These are phyloP conservation scores for Leptobrachium leishanense DNA, from an alignment of 2,113 vertebrate genomes.

Conservation along the genomic window DNA sequence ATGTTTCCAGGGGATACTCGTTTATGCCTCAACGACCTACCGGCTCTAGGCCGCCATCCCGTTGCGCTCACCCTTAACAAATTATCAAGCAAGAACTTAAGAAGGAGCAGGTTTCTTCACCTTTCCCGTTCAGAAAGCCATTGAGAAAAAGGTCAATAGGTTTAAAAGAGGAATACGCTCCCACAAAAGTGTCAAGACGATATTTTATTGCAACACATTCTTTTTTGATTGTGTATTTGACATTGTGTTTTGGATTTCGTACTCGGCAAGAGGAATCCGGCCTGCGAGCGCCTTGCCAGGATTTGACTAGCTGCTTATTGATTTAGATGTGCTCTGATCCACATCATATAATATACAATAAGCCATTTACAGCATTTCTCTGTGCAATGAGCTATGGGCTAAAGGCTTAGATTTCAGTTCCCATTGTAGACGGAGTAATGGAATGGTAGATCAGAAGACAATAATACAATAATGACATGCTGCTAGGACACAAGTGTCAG, in stretches of 20 bases:
- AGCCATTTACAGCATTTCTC: slow-evolving; percentile 67
- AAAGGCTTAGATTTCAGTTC: slow-evolving; percentile 65
- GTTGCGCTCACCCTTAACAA: slow-evolving; percentile 8
- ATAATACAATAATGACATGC: slow-evolving; percentile 77
- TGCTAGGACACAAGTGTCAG: slow-evolving; percentile 73
- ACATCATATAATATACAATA: slow-evolving; percentile 71
- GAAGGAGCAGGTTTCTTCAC: slow-evolving; percentile 6
- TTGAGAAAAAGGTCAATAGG: slow-evolving; percentile 43
- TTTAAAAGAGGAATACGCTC: slow-evolving; percentile 25
- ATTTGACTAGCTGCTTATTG: slow-evolving; percentile 65
- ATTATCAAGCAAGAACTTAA: slow-evolving; percentile 33
- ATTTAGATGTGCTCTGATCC: slow-evolving; percentile 62
- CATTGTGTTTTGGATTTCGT: slow-evolving; percentile 44
- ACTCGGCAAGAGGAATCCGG: slow-evolving; percentile 55
- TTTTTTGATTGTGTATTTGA: slow-evolving; percentile 46
- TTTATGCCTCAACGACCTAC: slow-evolving; percentile 6
- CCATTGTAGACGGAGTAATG: slow-evolving; percentile 69
- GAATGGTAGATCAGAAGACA: slow-evolving; percentile 76
- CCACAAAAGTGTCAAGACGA: slow-evolving; percentile 45
- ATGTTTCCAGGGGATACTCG: background rate
- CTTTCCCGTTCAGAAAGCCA: slow-evolving; percentile 36
- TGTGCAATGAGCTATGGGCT: slow-evolving; percentile 66
- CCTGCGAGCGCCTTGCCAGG: slow-evolving; percentile 55
- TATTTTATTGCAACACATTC: slow-evolving; percentile 38
- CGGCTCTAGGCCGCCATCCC: background rate